A percentile compares a stretch with the other conserved stretches of the same genome.
phyloP scores from a whole-genome alignment of 2,797 vertebrate species.

The Syngnathus rostellatus region DNA sequence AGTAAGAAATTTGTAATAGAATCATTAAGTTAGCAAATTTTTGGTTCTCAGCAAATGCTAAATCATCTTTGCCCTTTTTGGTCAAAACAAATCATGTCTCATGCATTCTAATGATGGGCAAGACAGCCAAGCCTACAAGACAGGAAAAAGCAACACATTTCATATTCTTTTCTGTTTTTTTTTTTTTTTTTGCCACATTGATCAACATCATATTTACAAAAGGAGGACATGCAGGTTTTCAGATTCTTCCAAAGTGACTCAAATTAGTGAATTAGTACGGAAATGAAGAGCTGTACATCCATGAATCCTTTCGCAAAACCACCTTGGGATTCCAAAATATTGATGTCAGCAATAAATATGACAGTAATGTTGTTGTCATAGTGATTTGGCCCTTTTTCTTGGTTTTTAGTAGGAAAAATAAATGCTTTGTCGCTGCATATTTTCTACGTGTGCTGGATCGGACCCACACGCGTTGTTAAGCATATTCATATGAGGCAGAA shows the following conservation, averaged over 20 bases:
- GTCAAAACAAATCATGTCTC: conserved; percentile 32
- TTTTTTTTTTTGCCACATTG: conserved; percentile 40
- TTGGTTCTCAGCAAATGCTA: neutral
- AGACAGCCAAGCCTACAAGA: conserved; percentile 57
- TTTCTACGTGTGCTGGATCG: neutral
- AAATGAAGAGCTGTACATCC: conserved; percentile 19
- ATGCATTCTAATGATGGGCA: conserved; percentile 51
- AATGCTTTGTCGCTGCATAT: conserved; percentile 35
- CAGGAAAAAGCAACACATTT: conserved; percentile 23
- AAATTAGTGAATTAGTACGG: conserved; percentile 25
- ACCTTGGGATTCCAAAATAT: neutral
- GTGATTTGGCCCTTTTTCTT: conserved; percentile 53
- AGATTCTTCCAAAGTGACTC: conserved; percentile 34
- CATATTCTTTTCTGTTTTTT: neutral
- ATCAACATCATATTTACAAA: conserved; percentile 66
- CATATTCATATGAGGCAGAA: conserved; percentile 22
- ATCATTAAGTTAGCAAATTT: neutral
- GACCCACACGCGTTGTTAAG: neutral
- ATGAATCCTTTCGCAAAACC: neutral
- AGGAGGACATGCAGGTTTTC: conserved; percentile 49
- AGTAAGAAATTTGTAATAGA: neutral
- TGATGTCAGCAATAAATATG: neutral
- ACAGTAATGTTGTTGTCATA: conserved; percentile 12
- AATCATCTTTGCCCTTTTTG: conserved; percentile 9
- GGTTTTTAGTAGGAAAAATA: conserved; percentile 20